Conservation (phyloP, 2,888 invertebrate genomes). For the Thera obeliscata region DNA sequence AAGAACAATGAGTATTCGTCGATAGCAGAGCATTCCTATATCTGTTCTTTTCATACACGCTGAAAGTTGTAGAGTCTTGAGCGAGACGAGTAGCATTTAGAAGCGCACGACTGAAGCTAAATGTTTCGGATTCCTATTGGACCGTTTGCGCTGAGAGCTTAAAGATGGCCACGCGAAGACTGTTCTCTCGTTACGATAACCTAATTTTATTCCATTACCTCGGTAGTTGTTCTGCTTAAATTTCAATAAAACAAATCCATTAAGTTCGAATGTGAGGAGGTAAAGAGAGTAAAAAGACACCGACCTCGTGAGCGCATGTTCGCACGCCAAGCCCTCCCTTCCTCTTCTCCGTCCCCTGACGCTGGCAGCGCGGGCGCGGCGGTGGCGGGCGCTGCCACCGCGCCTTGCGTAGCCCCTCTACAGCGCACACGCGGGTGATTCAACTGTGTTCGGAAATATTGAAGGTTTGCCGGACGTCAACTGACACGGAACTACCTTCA, state of each 20-base stretch:
- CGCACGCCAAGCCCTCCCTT: constrained; percentile 55
- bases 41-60: constrained; percentile 65
- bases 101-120: constrained; percentile 54
- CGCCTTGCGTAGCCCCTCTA: constrained; percentile 32
- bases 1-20: constrained; percentile 82
- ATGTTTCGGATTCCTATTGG: constrained; percentile 81
- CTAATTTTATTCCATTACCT: constrained; percentile 79
- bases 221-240: constrained; percentile 74
- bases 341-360: constrained; percentile 28
- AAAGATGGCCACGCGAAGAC: constrained; percentile 80
- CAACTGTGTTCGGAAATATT: constrained; percentile 78
- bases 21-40: constrained; percentile 71
- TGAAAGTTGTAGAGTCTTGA: constrained; percentile 44
- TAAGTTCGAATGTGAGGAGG: constrained; percentile 81
- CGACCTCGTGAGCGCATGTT: constrained; percentile 73
- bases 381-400: constrained; percentile 20
- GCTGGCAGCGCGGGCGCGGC: constrained; percentile 5
- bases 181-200: constrained; percentile 82
- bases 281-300: constrained; percentile 76
- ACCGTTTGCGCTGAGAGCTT: constrained; percentile 66
- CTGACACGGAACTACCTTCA: constrained; percentile 81
- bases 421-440: constrained; percentile 58
- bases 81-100: constrained; percentile 64
- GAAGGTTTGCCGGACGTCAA: constrained; percentile 83
- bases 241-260: constrained; percentile 79